A percentile compares a stretch with the other conserved stretches of the same genome.
Evolutionary conservation across 2,888 invertebrate species (phyloP).

Genomic region (Horisme vitalbata): DNA sequence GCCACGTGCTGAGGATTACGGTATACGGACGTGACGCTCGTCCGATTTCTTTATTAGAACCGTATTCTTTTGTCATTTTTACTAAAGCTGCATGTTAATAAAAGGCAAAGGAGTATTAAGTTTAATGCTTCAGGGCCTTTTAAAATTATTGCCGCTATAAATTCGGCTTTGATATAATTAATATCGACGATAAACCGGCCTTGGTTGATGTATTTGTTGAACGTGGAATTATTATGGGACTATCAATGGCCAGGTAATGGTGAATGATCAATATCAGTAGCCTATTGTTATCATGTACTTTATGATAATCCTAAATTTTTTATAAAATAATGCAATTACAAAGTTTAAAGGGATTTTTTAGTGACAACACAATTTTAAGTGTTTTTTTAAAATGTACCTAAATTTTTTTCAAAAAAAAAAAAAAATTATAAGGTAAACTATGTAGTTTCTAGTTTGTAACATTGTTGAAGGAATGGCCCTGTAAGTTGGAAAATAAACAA

Average conservation of each 20-base stretch:
- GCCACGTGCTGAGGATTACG: slow-evolving; percentile 73
- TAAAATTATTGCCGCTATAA: slow-evolving; percentile 64
- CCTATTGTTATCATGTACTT: slow-evolving; percentile 25
- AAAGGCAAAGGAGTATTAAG: slow-evolving; percentile 48
- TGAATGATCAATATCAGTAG: slow-evolving; percentile 24
- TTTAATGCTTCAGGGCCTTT: slow-evolving; percentile 58
- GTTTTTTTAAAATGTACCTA: too few relatives aligned
- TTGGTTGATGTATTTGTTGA: slow-evolving; percentile 48
- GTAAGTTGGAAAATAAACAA: too few relatives aligned
- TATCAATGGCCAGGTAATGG: slow-evolving; percentile 33
- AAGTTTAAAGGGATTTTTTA: too few relatives aligned
- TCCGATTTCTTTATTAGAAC: slow-evolving; percentile 51
- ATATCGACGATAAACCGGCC: slow-evolving; percentile 51
- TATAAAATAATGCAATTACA: too few relatives aligned
- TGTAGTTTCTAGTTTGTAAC: too few relatives aligned
- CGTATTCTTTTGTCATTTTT: slow-evolving; percentile 27
- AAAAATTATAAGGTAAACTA: too few relatives aligned
- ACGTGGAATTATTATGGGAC: slow-evolving; percentile 39
- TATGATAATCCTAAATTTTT: slow-evolving; percentile 28
- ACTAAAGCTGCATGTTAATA: slow-evolving; percentile 32
- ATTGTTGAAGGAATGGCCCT: too few relatives aligned
- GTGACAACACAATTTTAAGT: too few relatives aligned
- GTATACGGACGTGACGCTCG: slow-evolving; percentile 48
- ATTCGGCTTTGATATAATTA: slow-evolving; percentile 59
- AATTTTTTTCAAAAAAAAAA: too few relatives aligned